These are phyloP conservation scores for Lochmaea capreae DNA, from an alignment of 2,888 invertebrate species.

Conservation along the genomic window DNA sequence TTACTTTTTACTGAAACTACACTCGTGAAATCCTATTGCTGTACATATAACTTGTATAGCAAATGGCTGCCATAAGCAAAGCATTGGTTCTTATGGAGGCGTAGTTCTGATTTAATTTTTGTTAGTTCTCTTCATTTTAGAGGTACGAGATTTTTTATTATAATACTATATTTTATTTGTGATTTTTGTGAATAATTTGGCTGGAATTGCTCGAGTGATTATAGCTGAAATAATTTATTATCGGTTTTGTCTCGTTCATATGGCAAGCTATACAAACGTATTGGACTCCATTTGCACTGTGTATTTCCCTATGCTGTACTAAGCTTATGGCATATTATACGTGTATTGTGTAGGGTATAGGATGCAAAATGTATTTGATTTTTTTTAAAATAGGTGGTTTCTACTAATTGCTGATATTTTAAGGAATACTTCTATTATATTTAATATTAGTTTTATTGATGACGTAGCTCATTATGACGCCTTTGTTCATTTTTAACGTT, in stretches of 20 bases:
- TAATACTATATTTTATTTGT: conserved; percentile 52
- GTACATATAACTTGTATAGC: conserved; percentile 65
- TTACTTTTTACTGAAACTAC: conserved; percentile 49
- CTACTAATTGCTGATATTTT: conserved; percentile 30
- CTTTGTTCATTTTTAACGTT: conserved; percentile 59
- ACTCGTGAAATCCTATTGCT: conserved; percentile 51
- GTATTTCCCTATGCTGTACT: conserved; percentile 61
- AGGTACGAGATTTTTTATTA: conserved; percentile 54
- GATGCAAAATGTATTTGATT: conserved; percentile 51
- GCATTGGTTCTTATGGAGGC: conserved; percentile 61
- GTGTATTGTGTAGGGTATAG: conserved; percentile 52
- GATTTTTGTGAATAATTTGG: conserved; percentile 57
- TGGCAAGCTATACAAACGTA: conserved; percentile 63
- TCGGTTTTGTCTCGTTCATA: conserved; percentile 64
- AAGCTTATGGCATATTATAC: conserved; percentile 58
- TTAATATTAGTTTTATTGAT: conserved; percentile 62
- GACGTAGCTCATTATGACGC: conserved; percentile 62
- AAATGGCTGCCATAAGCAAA: conserved; percentile 70
- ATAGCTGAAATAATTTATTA: conserved; percentile 51
- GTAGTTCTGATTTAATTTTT: conserved; percentile 50
- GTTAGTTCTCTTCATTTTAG: conserved; percentile 30
- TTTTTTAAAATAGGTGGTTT: conserved; percentile 48
- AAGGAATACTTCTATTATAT: conserved; percentile 44
- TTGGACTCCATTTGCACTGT: conserved; percentile 67
- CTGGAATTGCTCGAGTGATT: conserved; percentile 17